These are phyloP conservation scores for Diarsia rubi DNA, from an alignment of 2,888 invertebrate genomes.

Conservation along the genomic window DNA sequence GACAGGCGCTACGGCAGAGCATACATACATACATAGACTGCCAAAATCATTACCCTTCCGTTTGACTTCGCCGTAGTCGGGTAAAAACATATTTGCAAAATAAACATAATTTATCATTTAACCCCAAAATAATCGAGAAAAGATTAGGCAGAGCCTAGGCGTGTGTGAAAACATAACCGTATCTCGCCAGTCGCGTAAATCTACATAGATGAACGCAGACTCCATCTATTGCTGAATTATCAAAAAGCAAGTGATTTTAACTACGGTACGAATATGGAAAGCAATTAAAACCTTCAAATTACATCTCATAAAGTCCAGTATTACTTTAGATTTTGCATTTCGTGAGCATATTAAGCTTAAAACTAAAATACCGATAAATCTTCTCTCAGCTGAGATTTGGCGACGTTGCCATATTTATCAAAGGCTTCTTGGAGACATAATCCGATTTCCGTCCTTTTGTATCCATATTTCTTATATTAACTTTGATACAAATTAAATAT, in stretches of 20 bases:
- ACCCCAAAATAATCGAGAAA: no score
- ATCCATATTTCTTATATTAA: slow-evolving; percentile 26
- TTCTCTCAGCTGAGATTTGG: not conserved
- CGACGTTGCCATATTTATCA: slow-evolving; percentile 2
- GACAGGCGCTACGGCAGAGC: no score
- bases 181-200: no score
- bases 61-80: no score
- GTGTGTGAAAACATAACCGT: no score
- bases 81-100: no score
- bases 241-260: not conserved
- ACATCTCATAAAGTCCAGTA: not conserved
- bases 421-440: slow-evolving; percentile 12
- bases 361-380: not conserved
- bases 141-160: no score
- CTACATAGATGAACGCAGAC: not conserved
- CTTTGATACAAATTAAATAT: slow-evolving; percentile 25
- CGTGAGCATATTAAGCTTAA: not conserved
- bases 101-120: no score
- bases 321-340: not conserved
- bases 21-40: no score
- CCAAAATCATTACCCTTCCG: no score
- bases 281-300: not conserved
- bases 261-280: not conserved
- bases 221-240: not conserved
- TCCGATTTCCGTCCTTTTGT: not conserved